Base-by-base conservation (phyloP, 2,797 vertebrate species). In the Mormyrus proboscirostris region DNA sequence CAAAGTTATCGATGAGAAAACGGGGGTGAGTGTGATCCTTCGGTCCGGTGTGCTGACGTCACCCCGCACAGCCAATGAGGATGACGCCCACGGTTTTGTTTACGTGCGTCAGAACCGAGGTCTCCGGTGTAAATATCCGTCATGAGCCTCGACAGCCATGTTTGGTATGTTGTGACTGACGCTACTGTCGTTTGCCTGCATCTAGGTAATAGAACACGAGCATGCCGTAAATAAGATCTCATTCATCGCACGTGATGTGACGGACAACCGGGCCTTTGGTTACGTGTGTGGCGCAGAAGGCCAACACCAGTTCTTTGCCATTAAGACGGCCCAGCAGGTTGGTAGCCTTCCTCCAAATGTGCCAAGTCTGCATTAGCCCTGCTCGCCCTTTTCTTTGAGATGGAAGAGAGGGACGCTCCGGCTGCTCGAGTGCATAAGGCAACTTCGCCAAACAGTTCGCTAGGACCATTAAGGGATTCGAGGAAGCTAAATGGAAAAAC, bases 251-350 rank as follows among this genome's bases (percentile, higher is more conserved):
- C 97, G 97, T 53, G 98, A 99, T 90, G 97, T 99, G 73, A 99
- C 99, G 0, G 99, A 99, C 90, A 99, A 97, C 93, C 93, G 99
- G 84, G 98, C 98, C 0, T 99, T 99, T 90, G 99, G 99, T 49
- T 99, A 99, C 0, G 96, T 99, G 65, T 99, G 97, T 88, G 99
- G 99, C 87, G 97, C 97, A 89, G 98, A 99, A 92, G 99, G 98
- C 8, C 98, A 99, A 90, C 99, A 99, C 90, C 98, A 99, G 87
- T 99, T 99, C 93, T 99, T 99, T 91, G 99, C 98, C 90, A 97
- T 99, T 91, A 99, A 99, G 95, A 99, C 99, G 0, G 95, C 96
- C 83, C 98, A 99, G 73, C 98, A 99, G 98, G 99, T 99, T 93
- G 25, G 59, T n/a, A 4, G 3, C 12, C n/a, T 25, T 7, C 14